Conservation (phyloP, 2,113 vertebrate species). For the Pyrgilauda ruficollis region DNA sequence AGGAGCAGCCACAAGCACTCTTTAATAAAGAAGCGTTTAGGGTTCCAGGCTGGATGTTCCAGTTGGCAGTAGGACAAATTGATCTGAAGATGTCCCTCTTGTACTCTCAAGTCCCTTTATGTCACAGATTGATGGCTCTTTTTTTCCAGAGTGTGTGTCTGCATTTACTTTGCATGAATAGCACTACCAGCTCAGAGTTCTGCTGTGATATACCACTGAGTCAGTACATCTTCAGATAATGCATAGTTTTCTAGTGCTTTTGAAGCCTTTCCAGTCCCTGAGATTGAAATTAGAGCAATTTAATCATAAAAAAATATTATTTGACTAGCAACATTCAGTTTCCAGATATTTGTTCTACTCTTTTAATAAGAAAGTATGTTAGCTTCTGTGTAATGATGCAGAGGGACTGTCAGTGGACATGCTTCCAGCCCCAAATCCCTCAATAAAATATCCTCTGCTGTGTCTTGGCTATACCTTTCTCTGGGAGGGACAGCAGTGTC, state of each 20-base stretch:
- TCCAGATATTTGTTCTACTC: background rate
- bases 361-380: background rate
- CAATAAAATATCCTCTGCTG: background rate
- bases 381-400: background rate
- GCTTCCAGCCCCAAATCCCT: background rate
- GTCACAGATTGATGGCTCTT: slow-evolving; percentile 50
- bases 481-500: background rate
- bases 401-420: background rate
- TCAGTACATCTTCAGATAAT: background rate
- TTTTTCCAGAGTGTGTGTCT: slow-evolving; percentile 14
- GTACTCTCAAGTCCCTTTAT: slow-evolving; percentile 59
- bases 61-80: slow-evolving; percentile 61
- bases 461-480: background rate
- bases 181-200: background rate
- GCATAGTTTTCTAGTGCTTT: background rate
- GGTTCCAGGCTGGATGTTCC: slow-evolving; percentile 42
- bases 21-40: slow-evolving; percentile 41
- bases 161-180: slow-evolving; percentile 32
- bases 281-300: background rate
- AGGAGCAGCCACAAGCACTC: background rate
- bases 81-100: slow-evolving; percentile 43
- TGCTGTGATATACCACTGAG: background rate
- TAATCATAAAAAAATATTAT: background rate
- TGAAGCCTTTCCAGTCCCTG: background rate
- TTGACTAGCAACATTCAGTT: background rate